Percentiles rank a stretch among this genome's conserved stretches.
Evolutionary conservation across 2,888 invertebrate species (phyloP).

Genomic region (Mycogona germanica): DNA sequence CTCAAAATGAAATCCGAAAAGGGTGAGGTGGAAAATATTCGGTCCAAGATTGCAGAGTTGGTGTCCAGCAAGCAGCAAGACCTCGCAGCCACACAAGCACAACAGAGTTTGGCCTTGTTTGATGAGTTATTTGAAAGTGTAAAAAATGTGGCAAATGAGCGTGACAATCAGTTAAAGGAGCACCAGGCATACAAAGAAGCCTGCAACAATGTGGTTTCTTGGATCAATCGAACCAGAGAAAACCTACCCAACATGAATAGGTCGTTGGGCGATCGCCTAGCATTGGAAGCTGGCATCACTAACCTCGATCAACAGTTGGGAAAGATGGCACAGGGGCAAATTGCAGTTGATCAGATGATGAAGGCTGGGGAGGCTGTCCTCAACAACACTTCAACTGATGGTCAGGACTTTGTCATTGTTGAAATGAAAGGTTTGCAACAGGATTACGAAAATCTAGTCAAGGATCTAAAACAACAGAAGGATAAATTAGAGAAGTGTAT

Average conservation of each 20-base stretch:
- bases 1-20: conserved; percentile 82
- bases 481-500: conserved; percentile 54
- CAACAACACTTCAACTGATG: conserved; percentile 66
- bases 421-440: conserved; percentile 75
- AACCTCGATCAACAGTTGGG: conserved; percentile 63
- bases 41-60: conserved; percentile 74
- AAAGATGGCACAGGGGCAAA: conserved; percentile 71
- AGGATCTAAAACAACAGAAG: conserved; percentile 73
- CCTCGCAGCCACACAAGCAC: conserved; percentile 68
- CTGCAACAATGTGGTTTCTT: conserved; percentile 74
- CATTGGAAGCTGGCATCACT: conserved; percentile 75
- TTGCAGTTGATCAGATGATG: conserved; percentile 70
- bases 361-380: conserved; percentile 77
- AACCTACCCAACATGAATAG: conserved; percentile 76
- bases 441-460: conserved; percentile 70
- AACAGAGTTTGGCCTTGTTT: conserved; percentile 71
- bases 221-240: conserved; percentile 77
- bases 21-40: conserved; percentile 73
- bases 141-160: conserved; percentile 53
- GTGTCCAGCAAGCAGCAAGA: conserved; percentile 71
- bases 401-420: conserved; percentile 65
- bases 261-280: conserved; percentile 69
- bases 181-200: conserved; percentile 83
- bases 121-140: conserved; percentile 40
- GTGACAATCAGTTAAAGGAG: conserved; percentile 76